Percentiles rank a stretch among this genome's conserved stretches.
These are phyloP conservation scores for Villa cingulata DNA, from an alignment of 2,888 invertebrate genomes.

Conservation along the genomic window DNA sequence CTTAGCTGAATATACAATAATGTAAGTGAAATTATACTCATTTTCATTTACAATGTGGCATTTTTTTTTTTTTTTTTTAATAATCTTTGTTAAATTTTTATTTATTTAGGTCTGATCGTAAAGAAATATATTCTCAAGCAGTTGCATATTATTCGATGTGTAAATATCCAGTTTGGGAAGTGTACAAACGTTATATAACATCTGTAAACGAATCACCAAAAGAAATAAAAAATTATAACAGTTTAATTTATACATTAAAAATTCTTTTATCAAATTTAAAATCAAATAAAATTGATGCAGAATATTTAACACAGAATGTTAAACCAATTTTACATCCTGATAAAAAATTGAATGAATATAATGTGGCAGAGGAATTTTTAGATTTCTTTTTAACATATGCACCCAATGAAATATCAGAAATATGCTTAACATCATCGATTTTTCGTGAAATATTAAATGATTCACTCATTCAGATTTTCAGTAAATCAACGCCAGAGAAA, in stretches of 20 bases:
- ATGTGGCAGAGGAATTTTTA: slow-evolving; percentile 17
- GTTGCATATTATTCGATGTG: slow-evolving; percentile 35
- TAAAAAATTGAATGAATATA: slow-evolving; percentile 11
- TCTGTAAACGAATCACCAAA: neutral
- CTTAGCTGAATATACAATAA: slow-evolving; percentile 32
- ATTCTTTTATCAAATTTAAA: slow-evolving; percentile 26
- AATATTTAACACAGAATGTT: slow-evolving; percentile 27
- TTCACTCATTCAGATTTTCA: slow-evolving; percentile 17
- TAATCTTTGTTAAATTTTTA: neutral
- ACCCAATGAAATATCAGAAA: slow-evolving; percentile 26
- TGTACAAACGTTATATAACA: slow-evolving; percentile 2
- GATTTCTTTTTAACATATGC: slow-evolving; percentile 26
- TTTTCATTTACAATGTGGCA: neutral
- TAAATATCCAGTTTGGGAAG: slow-evolving; percentile 5
- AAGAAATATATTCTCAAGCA: slow-evolving; percentile 32
- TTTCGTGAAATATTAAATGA: slow-evolving; percentile 30
- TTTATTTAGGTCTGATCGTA: slow-evolving; percentile 25
- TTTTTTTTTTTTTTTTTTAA: neutral
- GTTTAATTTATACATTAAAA: slow-evolving; percentile 31
- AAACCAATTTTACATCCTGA: slow-evolving; percentile 22
- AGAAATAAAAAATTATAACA: slow-evolving; percentile 13
- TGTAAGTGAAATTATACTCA: slow-evolving; percentile 16
- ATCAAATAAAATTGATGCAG: slow-evolving; percentile 25
- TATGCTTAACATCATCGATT: slow-evolving; percentile 29
- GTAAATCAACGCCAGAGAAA: neutral